Percentiles rank a stretch among this genome's conserved stretches.
Evolutionary conservation across 2,113 vertebrate genomes (phyloP).

Genomic region (Chascanopsetta lugubris): DNA sequence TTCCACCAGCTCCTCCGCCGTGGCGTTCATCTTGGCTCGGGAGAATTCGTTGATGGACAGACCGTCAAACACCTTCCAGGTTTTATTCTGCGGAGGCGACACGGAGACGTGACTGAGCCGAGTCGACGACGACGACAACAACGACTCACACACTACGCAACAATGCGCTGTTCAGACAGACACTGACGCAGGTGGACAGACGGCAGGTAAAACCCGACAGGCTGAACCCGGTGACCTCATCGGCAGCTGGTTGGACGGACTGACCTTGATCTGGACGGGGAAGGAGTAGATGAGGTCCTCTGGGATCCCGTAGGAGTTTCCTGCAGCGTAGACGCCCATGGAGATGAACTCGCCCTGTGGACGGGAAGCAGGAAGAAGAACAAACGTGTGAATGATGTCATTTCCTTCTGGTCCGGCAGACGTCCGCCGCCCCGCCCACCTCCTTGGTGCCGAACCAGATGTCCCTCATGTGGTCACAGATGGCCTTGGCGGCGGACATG

Average conservation of each 20-base stretch:
- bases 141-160: too few relatives aligned
- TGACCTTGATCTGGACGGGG: slow-evolving; percentile 93
- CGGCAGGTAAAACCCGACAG: too few relatives aligned
- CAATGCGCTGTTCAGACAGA: too few relatives aligned
- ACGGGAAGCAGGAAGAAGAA: neutral
- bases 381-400: neutral
- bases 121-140: too few relatives aligned
- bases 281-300: slow-evolving; percentile 96
- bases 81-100: slow-evolving; percentile 84
- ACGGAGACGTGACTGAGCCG: neutral
- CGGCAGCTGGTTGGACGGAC: neutral
- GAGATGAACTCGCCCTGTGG: slow-evolving; percentile 92
- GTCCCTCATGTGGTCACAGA: slow-evolving; percentile 95
- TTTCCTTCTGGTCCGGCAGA: neutral
- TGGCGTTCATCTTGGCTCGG: slow-evolving; percentile 92
- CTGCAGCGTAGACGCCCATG: slow-evolving; percentile 93
- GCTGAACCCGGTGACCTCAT: too few relatives aligned
- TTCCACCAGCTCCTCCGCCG: slow-evolving; percentile 91
- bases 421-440: slow-evolving; percentile 72
- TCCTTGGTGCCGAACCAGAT: slow-evolving; percentile 97
- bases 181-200: too few relatives aligned
- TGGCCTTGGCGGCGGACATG: slow-evolving; percentile 98
- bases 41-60: slow-evolving; percentile 94
- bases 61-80: slow-evolving; percentile 92
- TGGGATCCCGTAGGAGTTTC: slow-evolving; percentile 90